Evolutionary conservation across 2,113 vertebrate species (phyloP).

Genomic region (Eidolon helvum): DNA sequence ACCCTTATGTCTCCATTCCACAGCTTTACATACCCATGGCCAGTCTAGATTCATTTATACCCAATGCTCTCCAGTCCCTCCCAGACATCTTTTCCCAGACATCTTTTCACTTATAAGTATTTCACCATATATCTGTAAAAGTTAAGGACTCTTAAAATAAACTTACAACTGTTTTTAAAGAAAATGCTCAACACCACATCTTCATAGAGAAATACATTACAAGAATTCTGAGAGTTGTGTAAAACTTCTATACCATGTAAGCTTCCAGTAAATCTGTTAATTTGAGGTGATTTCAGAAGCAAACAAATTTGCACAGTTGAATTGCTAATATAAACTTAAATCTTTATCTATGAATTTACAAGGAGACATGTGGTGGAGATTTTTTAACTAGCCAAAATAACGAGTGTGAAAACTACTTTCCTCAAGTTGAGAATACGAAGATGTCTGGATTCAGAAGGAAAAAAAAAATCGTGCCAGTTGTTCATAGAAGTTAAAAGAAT

Average conservation of each 20-base stretch:
- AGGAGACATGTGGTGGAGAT: constrained; percentile 37
- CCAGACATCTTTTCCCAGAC: background rate
- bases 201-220: background rate
- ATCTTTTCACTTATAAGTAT: background rate
- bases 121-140: background rate
- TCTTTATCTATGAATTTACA: constrained; percentile 55
- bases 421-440: background rate
- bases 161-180: background rate
- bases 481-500: constrained; percentile 18
- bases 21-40: background rate
- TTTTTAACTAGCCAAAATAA: constrained; percentile 64
- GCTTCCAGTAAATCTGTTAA: constrained; percentile 51
- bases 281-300: constrained; percentile 58
- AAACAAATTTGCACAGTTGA: constrained; percentile 49
- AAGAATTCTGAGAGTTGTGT: constrained; percentile 23
- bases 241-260: background rate
- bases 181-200: background rate
- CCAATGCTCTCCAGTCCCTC: background rate
- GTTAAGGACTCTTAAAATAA: background rate
- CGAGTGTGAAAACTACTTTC: constrained; percentile 44
- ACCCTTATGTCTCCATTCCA: accelerated
- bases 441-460: constrained; percentile 6
- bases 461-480: background rate
- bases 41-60: background rate
- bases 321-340: constrained; percentile 59